Conservation (phyloP, 2,797 vertebrate genomes). For the Diglossa cyanea region DNA sequence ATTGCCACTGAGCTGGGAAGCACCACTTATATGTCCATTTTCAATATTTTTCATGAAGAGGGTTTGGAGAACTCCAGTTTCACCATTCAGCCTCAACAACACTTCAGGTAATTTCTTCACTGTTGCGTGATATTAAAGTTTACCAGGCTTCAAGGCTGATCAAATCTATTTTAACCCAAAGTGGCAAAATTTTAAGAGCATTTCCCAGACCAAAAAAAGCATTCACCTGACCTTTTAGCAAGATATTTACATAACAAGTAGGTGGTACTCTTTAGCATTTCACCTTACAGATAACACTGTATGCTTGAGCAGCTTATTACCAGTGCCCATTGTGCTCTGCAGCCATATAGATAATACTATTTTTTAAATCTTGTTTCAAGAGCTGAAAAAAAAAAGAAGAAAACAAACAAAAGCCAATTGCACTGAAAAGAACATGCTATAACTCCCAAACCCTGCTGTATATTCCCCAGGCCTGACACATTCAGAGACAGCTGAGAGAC, state of each 20-base stretch:
- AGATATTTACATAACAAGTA: background rate
- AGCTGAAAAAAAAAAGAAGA: background rate
- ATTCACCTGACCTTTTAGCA: background rate
- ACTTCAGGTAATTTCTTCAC: background rate
- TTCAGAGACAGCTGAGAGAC: background rate
- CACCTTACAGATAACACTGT: background rate
- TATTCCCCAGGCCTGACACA: background rate
- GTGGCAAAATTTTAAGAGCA: background rate
- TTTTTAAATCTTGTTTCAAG: background rate
- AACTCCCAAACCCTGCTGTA: background rate
- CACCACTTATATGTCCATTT: background rate
- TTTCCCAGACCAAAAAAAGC: background rate
- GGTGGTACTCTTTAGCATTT: background rate
- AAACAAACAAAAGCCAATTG: background rate
- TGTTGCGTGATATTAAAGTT: background rate
- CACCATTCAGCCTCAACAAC: background rate
- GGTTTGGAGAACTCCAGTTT: background rate
- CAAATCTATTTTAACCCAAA: background rate
- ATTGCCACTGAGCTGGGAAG: background rate
- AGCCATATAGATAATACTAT: background rate
- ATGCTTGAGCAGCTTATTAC: background rate
- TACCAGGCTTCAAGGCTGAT: background rate
- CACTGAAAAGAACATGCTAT: background rate
- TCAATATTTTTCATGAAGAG: background rate
- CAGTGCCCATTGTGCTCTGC: background rate